These are phyloP conservation scores for Pseudopodoces humilis DNA, from an alignment of 2,113 vertebrate species.

Conservation along the genomic window DNA sequence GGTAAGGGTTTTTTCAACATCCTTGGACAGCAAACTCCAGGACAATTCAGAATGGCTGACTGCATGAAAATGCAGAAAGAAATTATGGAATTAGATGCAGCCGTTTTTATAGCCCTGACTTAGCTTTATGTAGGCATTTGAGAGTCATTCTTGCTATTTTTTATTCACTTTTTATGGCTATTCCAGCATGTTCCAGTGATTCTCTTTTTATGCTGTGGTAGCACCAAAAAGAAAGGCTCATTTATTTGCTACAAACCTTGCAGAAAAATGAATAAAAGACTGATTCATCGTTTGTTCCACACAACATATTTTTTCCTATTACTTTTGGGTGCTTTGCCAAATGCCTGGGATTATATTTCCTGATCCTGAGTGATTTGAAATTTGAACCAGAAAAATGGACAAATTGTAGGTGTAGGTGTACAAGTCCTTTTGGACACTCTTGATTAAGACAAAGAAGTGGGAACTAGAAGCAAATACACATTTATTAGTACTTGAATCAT, in stretches of 20 bases:
- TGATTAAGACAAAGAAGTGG: neutral
- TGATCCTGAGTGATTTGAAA: conserved; percentile 30
- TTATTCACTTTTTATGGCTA: conserved; percentile 59
- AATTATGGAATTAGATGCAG: conserved; percentile 50
- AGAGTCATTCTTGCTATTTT: conserved; percentile 55
- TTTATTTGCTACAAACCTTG: conserved; percentile 62
- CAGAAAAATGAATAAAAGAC: conserved; percentile 61
- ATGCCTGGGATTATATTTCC: conserved; percentile 27
- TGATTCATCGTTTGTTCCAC: conserved; percentile 62
- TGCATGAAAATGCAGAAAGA: conserved; percentile 45
- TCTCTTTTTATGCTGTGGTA: conserved; percentile 66
- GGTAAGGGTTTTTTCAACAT: conserved; percentile 7
- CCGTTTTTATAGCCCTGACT: conserved; percentile 52
- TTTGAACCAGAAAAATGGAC: conserved; percentile 39
- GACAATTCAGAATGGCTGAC: conserved; percentile 59
- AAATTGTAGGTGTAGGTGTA: neutral
- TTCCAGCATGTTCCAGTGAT: conserved; percentile 60
- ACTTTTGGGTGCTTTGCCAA: conserved; percentile 20
- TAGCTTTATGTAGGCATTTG: conserved; percentile 61
- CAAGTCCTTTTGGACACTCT: neutral
- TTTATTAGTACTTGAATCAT: neutral
- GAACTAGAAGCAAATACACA: neutral
- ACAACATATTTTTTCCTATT: conserved; percentile 22
- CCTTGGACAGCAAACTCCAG: conserved; percentile 47
- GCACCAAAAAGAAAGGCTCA: conserved; percentile 57